These are phyloP conservation scores for Psophia crepitans DNA, from an alignment of 2,113 vertebrate species.

Conservation along the genomic window DNA sequence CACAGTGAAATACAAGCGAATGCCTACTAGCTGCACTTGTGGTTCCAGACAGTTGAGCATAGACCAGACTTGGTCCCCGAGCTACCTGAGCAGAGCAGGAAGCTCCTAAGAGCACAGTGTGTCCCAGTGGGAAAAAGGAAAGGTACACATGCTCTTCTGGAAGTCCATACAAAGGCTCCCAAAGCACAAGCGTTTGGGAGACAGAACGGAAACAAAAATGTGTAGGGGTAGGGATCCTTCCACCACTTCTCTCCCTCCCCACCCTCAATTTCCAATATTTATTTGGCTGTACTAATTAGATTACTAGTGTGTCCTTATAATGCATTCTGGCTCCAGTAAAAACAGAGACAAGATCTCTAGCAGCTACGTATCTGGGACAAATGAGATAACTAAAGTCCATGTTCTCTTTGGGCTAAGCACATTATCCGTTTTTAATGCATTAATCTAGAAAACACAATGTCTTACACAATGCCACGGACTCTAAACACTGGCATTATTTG, in stretches of 20 bases:
- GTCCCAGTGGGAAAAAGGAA: not conserved
- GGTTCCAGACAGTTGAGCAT: not conserved
- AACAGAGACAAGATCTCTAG: not conserved
- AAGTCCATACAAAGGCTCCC: not conserved
- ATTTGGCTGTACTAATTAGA: not conserved
- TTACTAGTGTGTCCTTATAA: not conserved
- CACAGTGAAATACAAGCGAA: not conserved
- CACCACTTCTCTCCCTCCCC: not conserved
- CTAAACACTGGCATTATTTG: not conserved
- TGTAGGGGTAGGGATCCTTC: rapidly evolving
- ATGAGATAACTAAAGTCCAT: not conserved
- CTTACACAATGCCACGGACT: not conserved
- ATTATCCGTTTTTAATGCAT: not conserved
- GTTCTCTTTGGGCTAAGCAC: not conserved
- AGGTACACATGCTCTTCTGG: not conserved
- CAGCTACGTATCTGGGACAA: not conserved
- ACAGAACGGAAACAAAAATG: not conserved
- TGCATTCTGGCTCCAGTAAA: not conserved
- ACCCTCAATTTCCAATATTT: not conserved
- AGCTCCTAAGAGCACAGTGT: not conserved
- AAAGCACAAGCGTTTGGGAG: not conserved
- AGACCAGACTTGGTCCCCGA: not conserved
- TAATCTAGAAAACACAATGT: not conserved
- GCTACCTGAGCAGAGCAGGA: not conserved
- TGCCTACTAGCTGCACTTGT: not conserved